Conservation (phyloP, 2,113 vertebrate genomes). For the Rafetus swinhoei region DNA sequence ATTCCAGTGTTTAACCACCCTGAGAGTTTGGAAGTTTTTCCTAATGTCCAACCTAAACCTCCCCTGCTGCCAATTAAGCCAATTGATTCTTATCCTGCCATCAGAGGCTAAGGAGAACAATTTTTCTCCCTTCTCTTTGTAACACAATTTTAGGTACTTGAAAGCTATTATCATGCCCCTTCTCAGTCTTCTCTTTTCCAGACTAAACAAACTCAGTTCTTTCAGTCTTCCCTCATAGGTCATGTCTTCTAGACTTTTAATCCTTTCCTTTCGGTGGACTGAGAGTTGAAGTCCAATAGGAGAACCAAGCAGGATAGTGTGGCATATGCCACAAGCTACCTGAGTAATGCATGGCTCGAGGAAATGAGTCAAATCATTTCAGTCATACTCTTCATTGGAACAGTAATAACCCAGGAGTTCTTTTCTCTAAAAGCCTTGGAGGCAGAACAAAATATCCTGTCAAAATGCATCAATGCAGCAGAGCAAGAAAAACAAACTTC, state of each 20-base stretch:
- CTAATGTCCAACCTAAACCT: no score
- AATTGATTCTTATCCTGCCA: no score
- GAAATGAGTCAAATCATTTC: constrained; percentile 62
- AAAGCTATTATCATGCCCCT: no score
- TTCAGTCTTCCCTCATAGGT: no score
- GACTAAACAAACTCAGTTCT: no score
- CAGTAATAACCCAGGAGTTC: constrained; percentile 44
- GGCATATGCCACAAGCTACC: constrained; percentile 56
- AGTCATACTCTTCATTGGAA: constrained; percentile 57
- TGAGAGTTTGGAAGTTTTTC: no score
- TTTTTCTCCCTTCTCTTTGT: no score
- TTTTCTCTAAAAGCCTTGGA: constrained; percentile 63
- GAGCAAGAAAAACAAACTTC: constrained; percentile 56
- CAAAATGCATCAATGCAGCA: constrained; percentile 66
- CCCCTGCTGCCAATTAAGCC: no score
- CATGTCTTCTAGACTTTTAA: neutral
- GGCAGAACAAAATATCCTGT: constrained; percentile 70
- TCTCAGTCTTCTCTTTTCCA: no score
- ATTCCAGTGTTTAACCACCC: no score
- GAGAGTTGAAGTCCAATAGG: constrained; percentile 40
- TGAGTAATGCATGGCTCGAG: constrained; percentile 59
- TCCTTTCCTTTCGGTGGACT: constrained; percentile 35
- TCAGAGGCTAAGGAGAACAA: no score
- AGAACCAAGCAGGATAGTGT: constrained; percentile 48
- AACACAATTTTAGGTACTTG: no score